Percentiles rank a stretch among this genome's conserved stretches.
These are phyloP conservation scores for Drosophila auraria DNA, from an alignment of 1,140 invertebrate genomes.

Conservation along the genomic window DNA sequence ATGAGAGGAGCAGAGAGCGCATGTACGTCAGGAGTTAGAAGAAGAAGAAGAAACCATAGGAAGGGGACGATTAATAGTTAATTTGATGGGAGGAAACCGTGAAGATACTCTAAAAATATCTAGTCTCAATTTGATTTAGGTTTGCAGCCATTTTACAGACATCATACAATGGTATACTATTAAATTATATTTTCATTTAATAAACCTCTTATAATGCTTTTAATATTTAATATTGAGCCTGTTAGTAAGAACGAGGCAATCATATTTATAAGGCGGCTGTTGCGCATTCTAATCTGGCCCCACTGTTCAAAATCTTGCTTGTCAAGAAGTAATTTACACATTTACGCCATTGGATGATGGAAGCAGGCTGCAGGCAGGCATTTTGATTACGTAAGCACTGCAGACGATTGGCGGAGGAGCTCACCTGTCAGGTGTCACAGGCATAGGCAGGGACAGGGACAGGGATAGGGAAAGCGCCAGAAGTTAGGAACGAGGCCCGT, in stretches of 20 bases:
- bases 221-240: too few relatives aligned
- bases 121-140: background rate
- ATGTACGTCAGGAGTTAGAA: conserved; percentile 18
- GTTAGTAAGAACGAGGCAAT: background rate
- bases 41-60: background rate
- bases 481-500: conserved; percentile 2
- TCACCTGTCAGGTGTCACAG: conserved; percentile 63
- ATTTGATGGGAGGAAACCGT: conserved; percentile 9
- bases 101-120: too few relatives aligned
- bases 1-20: conserved; percentile 9
- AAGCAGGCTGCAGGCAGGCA: conserved; percentile 36
- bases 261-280: background rate
- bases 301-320: conserved; percentile 14
- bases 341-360: conserved; percentile 36
- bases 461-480: background rate
- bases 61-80: conserved; percentile 24
- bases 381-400: conserved; percentile 73
- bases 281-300: background rate
- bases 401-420: conserved; percentile 60
- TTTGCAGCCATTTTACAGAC: background rate
- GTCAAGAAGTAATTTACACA: conserved; percentile 64
- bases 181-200: background rate
- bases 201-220: too few relatives aligned
- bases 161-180: too few relatives aligned
- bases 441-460: background rate